Evolutionary conservation across 2,888 invertebrate genomes (phyloP).

Genomic region (Fragum whitleyi): DNA sequence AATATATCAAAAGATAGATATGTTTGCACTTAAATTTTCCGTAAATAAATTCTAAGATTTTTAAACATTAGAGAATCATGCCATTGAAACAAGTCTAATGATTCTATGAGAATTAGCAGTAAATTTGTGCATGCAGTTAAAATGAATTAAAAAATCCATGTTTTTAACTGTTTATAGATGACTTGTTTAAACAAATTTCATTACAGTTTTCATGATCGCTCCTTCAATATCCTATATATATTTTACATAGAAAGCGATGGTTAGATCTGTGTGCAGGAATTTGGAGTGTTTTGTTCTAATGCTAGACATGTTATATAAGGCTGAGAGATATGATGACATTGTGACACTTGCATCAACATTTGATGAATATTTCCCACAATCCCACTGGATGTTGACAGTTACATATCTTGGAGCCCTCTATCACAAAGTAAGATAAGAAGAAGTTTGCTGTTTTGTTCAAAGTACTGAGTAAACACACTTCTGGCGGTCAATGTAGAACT

Average conservation of each 20-base stretch:
- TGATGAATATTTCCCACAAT: constrained; percentile 24
- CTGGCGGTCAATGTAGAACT: neutral
- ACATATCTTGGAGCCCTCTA: constrained; percentile 31
- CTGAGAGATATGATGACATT: constrained; percentile 39
- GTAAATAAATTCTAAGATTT: too few species aligned
- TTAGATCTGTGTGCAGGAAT: constrained; percentile 19
- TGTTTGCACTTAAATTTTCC: too few species aligned
- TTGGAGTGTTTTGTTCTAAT: constrained; percentile 35
- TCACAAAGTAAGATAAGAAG: constrained; percentile 24
- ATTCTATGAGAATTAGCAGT: too few species aligned
- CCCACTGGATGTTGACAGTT: constrained; percentile 1
- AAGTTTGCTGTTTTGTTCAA: neutral
- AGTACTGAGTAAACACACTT: neutral
- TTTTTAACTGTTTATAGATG: too few species aligned
- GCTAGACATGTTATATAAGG: constrained; percentile 45
- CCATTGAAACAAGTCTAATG: too few species aligned
- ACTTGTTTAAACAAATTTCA: too few species aligned
- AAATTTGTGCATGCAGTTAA: too few species aligned
- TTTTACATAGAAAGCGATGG: constrained; percentile 34
- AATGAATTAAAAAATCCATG: too few species aligned
- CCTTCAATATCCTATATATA: too few species aligned
- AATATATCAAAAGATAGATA: too few species aligned
- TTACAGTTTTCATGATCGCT: too few species aligned
- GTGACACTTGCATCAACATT: constrained; percentile 11
- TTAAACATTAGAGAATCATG: too few species aligned